Evolutionary conservation across 2,113 vertebrate species (phyloP).

Genomic region (Callipepla californica): DNA sequence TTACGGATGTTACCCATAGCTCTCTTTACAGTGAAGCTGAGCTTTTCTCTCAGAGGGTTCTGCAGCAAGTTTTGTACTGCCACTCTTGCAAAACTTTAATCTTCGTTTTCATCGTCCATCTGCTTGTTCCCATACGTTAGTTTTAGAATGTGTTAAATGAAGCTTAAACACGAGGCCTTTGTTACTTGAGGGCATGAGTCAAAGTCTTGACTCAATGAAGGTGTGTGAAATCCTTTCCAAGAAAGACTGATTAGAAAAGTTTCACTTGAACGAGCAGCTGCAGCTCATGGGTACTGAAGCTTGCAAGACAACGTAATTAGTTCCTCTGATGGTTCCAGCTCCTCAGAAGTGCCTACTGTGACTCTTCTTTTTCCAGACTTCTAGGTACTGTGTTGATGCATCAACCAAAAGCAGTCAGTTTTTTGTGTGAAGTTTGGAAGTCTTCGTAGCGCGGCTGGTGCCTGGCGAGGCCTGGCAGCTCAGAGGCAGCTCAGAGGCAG

Average conservation of each 20-base stretch:
- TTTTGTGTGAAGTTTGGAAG: not conserved
- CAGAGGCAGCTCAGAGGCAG: not conserved
- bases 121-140: conserved; percentile 51
- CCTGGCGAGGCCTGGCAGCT: not conserved
- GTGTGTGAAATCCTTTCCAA: conserved; percentile 70
- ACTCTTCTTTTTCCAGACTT: not conserved
- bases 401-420: not conserved
- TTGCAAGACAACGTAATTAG: conserved; percentile 55
- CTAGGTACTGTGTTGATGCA: not conserved
- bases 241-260: conserved; percentile 62
- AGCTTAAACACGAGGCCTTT: conserved; percentile 65
- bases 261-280: conserved; percentile 59
- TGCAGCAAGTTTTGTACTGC: not conserved
- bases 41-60: not conserved
- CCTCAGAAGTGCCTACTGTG: conserved; percentile 2
- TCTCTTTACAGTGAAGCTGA: not conserved
- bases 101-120: conserved; percentile 54
- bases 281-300: conserved; percentile 57
- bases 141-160: conserved; percentile 69
- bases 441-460: not conserved
- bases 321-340: conserved; percentile 34
- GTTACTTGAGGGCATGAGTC: conserved; percentile 67
- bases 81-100: conserved; percentile 40
- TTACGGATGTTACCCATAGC: not conserved
- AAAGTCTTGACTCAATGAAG: conserved; percentile 63